Conservation (phyloP, 2,888 invertebrate genomes). For the Rhopalosiphum nymphaeae region DNA sequence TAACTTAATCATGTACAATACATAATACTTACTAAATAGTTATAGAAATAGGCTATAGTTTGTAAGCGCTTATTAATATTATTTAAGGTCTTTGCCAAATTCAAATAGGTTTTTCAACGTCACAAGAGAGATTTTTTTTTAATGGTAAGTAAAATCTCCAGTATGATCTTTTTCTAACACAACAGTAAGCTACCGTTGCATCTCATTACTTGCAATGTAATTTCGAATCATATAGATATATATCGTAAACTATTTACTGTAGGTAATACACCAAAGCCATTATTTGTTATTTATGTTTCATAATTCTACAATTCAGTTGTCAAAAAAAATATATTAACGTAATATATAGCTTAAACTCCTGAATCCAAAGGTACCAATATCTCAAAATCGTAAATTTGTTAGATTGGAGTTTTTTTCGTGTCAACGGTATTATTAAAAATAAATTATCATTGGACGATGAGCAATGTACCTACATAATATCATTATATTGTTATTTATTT, state of each 20-base stretch:
- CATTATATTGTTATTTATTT: neutral
- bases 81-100: neutral
- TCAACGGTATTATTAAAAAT: no score
- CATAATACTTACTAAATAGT: neutral
- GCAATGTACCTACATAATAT: neutral
- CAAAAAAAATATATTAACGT: neutral
- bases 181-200: neutral
- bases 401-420: neutral
- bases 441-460: neutral
- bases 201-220: neutral
- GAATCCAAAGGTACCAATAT: neutral
- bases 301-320: neutral
- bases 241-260: neutral
- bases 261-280: neutral
- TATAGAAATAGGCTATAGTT: neutral
- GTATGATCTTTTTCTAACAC: neutral
- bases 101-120: neutral
- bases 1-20: neutral
- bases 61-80: neutral
- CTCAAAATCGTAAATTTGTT: neutral
- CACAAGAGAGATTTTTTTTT: neutral
- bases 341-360: neutral
- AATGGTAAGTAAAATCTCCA: neutral
- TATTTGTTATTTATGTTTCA: neutral
- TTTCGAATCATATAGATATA: neutral